These are phyloP conservation scores for Ailuropoda melanoleuca DNA, from an alignment of 2,113 vertebrate genomes.

Conservation along the genomic window DNA sequence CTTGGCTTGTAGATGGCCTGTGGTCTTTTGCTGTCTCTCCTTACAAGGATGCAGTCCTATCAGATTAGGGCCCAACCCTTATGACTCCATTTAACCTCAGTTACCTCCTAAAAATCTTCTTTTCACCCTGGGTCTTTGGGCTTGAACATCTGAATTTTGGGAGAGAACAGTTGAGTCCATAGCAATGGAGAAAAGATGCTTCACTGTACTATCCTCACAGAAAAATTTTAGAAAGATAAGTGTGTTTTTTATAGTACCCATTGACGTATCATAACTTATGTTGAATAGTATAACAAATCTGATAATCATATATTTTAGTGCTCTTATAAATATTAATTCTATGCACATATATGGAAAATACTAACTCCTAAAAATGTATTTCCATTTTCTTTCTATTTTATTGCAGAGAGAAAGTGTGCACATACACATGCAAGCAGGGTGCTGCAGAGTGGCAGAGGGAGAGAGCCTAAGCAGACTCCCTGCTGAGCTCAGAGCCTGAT, in stretches of 20 bases:
- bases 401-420: not conserved
- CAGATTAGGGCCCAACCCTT: not conserved
- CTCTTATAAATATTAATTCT: not conserved
- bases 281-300: not conserved
- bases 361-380: not conserved
- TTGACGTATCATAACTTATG: not conserved
- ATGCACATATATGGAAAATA: not conserved
- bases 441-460: not conserved
- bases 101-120: not conserved
- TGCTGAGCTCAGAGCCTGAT: not conserved
- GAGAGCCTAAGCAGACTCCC: not conserved
- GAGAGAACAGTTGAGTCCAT: not conserved
- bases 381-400: not conserved
- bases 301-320: not conserved
- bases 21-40: not conserved
- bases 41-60: not conserved
- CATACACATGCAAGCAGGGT: not conserved
- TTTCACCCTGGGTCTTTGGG: not conserved
- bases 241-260: not conserved
- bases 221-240: not conserved
- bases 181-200: not conserved
- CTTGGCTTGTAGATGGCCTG: not conserved
- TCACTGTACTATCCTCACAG: not conserved
- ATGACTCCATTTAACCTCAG: not conserved
- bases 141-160: not conserved